Conservation (phyloP, 1,140 invertebrate genomes). For the Monomorium pharaonis region DNA sequence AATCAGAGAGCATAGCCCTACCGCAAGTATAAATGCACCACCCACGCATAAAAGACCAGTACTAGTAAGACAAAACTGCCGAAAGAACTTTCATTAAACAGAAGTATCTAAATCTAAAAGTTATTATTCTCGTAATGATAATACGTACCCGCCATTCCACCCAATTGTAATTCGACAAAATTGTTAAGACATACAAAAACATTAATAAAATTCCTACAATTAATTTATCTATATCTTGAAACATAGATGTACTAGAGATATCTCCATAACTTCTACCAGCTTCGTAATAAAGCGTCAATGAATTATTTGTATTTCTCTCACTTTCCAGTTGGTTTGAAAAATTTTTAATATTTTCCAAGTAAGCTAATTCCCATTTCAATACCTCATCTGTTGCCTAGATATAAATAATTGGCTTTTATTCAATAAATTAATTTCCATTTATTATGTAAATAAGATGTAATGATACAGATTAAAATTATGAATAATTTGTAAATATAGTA, state of each 20-base stretch:
- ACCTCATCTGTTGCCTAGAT: conserved; percentile 86
- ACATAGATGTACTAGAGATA: conserved; percentile 88
- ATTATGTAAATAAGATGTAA: background rate
- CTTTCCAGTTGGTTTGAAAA: conserved; percentile 64
- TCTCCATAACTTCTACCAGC: conserved; percentile 91
- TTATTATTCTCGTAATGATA: background rate
- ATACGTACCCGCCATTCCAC: conserved; percentile 89
- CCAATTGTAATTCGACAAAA: conserved; percentile 91
- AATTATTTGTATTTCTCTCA: conserved; percentile 70
- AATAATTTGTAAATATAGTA: background rate
- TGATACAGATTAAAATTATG: background rate
- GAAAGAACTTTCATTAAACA: conserved; percentile 21
- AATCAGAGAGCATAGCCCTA: conserved; percentile 90
- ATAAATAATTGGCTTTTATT: conserved; percentile 5
- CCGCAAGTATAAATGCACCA: conserved; percentile 91
- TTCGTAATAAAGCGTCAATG: conserved; percentile 86
- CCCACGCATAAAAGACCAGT: conserved; percentile 90
- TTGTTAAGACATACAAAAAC: conserved; percentile 90
- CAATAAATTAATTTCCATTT: conserved; percentile 15
- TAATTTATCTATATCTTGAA: conserved; percentile 90
- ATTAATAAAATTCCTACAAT: conserved; percentile 89
- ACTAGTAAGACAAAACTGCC: conserved; percentile 79
- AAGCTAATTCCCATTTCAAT: conserved; percentile 88
- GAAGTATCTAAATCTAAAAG: background rate
- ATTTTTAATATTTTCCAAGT: conserved; percentile 85